phyloP scores from a whole-genome alignment of 1,140 invertebrate genomes.

The Drosophila rhopaloa region DNA sequence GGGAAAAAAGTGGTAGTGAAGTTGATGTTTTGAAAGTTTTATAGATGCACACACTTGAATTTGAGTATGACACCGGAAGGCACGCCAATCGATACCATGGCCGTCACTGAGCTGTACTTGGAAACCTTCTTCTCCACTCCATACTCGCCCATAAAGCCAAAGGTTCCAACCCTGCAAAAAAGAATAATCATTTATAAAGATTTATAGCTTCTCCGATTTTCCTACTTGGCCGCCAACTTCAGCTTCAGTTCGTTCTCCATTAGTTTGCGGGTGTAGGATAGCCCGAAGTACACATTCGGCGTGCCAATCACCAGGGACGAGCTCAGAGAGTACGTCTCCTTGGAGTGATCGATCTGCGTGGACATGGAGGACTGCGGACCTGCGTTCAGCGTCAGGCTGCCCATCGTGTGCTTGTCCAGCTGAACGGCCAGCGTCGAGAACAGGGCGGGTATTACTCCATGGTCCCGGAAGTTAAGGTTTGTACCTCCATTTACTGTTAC shows the following conservation, averaged over 20 bases:
- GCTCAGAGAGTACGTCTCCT: constrained; percentile 88
- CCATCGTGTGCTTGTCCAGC: constrained; percentile 93
- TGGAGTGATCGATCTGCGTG: constrained; percentile 91
- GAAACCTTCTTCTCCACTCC: constrained; percentile 97
- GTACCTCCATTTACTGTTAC: constrained; percentile 87
- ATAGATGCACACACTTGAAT: constrained; percentile 89
- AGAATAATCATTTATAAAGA: background rate
- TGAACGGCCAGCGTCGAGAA: constrained; percentile 92
- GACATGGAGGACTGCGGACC: constrained; percentile 89
- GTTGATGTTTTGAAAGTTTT: background rate
- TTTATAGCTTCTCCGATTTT: constrained; percentile 12
- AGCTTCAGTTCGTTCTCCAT: constrained; percentile 91
- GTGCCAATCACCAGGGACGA: constrained; percentile 92
- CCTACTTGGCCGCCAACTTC: constrained; percentile 91
- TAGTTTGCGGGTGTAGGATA: constrained; percentile 92
- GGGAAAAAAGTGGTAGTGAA: background rate
- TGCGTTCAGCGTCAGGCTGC: constrained; percentile 93
- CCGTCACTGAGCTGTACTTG: constrained; percentile 94
- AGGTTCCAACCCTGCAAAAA: constrained; percentile 91
- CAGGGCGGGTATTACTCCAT: constrained; percentile 89
- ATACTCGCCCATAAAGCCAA: constrained; percentile 94
- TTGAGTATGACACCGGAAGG: constrained; percentile 95
- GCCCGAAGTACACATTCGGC: constrained; percentile 90
- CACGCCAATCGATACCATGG: constrained; percentile 92
- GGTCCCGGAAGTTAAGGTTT: constrained; percentile 89